phyloP scores from a whole-genome alignment of 2,113 vertebrate genomes.

The Nicator chloris region DNA sequence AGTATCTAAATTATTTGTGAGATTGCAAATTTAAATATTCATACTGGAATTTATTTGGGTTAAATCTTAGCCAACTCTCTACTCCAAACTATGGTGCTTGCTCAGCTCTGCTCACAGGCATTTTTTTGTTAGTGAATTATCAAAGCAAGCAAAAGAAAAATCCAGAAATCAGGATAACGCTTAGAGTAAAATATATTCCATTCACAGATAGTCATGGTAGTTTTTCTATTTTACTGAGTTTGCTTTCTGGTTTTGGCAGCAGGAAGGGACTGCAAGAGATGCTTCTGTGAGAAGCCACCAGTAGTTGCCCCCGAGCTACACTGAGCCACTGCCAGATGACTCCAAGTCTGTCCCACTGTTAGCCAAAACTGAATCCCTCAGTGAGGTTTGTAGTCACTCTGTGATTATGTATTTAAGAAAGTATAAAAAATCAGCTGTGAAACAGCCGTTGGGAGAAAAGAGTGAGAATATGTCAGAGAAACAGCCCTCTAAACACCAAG shows the following conservation, averaged over 20 bases:
- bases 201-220: neutral
- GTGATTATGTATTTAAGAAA: neutral
- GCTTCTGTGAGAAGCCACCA: neutral
- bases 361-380: neutral
- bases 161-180: neutral
- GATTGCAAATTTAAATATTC: neutral
- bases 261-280: neutral
- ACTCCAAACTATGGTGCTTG: neutral
- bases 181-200: neutral
- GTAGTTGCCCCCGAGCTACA: neutral
- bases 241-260: neutral
- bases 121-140: neutral
- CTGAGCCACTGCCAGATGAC: accelerated
- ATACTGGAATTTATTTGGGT: neutral
- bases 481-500: neutral
- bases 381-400: neutral
- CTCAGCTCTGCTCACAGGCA: neutral
- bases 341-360: neutral
- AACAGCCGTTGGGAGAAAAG: neutral
- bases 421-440: neutral
- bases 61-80: neutral
- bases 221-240: neutral
- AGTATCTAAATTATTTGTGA: neutral
- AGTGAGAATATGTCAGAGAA: neutral
- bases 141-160: neutral